Percentiles rank a stretch among this genome's conserved stretches.
phyloP scores from a whole-genome alignment of 2,888 invertebrate genomes.

The Sminthurides aquaticus region DNA sequence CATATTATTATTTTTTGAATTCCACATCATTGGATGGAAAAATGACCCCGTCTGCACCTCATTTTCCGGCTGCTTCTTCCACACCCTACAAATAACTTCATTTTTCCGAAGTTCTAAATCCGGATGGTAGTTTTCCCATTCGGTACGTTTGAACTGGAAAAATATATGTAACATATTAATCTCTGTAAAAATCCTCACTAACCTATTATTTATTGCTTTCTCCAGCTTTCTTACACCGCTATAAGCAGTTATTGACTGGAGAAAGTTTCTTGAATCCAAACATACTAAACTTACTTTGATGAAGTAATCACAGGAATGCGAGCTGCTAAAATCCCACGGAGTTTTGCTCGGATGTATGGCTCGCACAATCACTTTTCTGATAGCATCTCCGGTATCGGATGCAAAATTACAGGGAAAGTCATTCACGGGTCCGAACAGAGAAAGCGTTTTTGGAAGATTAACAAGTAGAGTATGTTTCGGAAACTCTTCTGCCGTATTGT shows the following conservation, averaged over 20 bases:
- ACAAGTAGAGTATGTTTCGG: slow-evolving; percentile 18
- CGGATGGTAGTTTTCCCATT: background rate
- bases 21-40: slow-evolving; percentile 20
- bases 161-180: too few relatives aligned
- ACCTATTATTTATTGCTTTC: too few relatives aligned
- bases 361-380: slow-evolving; percentile 20
- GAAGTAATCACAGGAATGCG: slow-evolving; percentile 17
- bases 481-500: slow-evolving; percentile 10
- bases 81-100: slow-evolving; percentile 20
- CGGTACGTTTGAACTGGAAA: slow-evolving; percentile 12
- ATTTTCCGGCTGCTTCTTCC: slow-evolving; percentile 15
- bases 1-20: slow-evolving; percentile 20
- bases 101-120: slow-evolving; percentile 6
- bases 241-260: too few relatives aligned
- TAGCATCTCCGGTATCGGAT: slow-evolving; percentile 1
- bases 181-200: background rate
- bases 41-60: slow-evolving; percentile 13
- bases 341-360: slow-evolving; percentile 20
- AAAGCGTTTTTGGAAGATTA: slow-evolving; percentile 18
- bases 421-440: slow-evolving; percentile 19
- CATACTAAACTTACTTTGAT: slow-evolving; percentile 22
- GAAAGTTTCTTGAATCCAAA: too few relatives aligned
- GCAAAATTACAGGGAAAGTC: slow-evolving; percentile 23
- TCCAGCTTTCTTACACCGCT: too few relatives aligned
- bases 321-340: slow-evolving; percentile 8